Evolutionary conservation across 2,113 vertebrate genomes (phyloP), one percentile per base, ranked within the genome.

Genomic region (Abramis brama): DNA sequence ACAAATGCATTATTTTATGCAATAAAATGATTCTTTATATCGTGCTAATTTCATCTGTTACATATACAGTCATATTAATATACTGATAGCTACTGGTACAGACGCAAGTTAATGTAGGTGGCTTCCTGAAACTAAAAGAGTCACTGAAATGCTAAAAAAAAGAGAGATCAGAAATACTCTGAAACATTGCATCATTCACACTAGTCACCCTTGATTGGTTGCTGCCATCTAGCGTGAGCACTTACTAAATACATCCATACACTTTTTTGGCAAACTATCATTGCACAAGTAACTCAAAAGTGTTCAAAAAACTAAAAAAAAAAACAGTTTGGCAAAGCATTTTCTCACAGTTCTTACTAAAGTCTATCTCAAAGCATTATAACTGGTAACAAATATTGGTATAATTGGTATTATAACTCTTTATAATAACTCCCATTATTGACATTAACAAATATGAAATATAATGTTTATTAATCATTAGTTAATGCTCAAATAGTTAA

Each of bases 11-110:
- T 84, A 68, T 77, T 85, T 77, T 81, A 27, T 39, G 60, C 60
- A 68, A 82, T 86, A 68, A 74, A 86, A 81, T 60, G 0, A 25
- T 55, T 62, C 55, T 73, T 80, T 39, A 60, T 73, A 36, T 71
- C 33, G 1, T 79, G 45, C 57, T 10, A 60, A 45, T 62, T 79
- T 43, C 36, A 60, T 43, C 6, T 4, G 21, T 79, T 60, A 8
- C n/a, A 57, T 23, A 23, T 21, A 10, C 1, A n/a, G 55, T 60
- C 77, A 60, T 79, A n/a, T 79, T n/a, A 43, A 73, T 73, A 43
- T 13, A 43, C 2, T 3, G 0, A 73, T n/a, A 43, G 21, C 43
- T 43, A 71, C 36, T 6, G 30, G 17, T 36, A 21, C 17, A 36
- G 30, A 23, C 4, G 17, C 15, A 19, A 19, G 23, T 21, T 57